These are phyloP conservation scores for Acestrorhynchus altus DNA, from an alignment of 2,797 vertebrate genomes.

Conservation along the genomic window DNA sequence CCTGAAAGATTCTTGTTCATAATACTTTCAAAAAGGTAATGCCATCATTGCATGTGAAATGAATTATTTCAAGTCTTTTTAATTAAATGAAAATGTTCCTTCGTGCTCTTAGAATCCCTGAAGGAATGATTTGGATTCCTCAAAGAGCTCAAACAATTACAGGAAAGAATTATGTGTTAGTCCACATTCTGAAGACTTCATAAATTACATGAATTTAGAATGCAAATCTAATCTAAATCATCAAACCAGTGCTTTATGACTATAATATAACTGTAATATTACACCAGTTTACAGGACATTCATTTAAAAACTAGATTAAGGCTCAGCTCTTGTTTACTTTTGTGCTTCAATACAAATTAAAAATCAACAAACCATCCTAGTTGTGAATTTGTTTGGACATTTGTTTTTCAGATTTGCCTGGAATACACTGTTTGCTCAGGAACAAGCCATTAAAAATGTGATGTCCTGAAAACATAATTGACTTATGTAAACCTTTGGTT, in stretches of 20 bases:
- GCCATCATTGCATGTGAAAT: too few species aligned
- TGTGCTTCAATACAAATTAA: conserved; percentile 4
- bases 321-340: background rate
- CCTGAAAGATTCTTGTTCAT: too few species aligned
- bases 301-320: background rate
- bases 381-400: conserved; percentile 6
- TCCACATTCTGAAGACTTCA: too few species aligned
- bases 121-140: too few species aligned
- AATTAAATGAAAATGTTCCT: too few species aligned
- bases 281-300: background rate
- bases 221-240: too few species aligned
- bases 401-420: background rate
- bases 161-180: too few species aligned
- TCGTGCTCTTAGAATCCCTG: too few species aligned
- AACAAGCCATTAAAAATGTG: background rate
- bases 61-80: too few species aligned
- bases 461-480: background rate
- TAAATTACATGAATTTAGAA: too few species aligned
- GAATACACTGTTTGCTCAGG: background rate
- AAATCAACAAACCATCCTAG: background rate
- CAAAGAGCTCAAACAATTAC: too few species aligned
- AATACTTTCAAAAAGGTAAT: too few species aligned
- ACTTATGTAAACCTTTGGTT: background rate
- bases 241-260: background rate
- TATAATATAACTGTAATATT: background rate